phyloP scores from a whole-genome alignment of 2,113 vertebrate genomes.

The Vidua macroura region DNA sequence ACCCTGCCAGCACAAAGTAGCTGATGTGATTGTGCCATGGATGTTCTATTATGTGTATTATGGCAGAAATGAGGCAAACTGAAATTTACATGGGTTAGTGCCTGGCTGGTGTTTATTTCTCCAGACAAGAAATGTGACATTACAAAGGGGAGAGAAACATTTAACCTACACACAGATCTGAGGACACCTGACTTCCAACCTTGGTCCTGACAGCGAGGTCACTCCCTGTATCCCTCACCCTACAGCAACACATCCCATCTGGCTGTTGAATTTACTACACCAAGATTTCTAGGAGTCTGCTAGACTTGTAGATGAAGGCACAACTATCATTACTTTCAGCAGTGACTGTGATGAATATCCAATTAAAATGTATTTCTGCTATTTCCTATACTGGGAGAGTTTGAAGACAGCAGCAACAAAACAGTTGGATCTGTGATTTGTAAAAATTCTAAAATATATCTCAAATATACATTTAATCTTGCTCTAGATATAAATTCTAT shows the following conservation, averaged over 20 bases:
- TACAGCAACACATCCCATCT: neutral
- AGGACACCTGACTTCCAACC: neutral
- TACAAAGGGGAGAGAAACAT: neutral
- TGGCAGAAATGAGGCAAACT: neutral
- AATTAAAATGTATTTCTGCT: neutral
- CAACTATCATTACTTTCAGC: neutral
- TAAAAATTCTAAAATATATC: neutral
- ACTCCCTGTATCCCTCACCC: neutral
- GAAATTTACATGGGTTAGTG: neutral
- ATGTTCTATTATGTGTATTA: neutral
- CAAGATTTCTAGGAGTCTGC: neutral
- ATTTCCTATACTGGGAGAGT: neutral
- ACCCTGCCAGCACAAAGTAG: neutral
- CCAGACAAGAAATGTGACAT: neutral
- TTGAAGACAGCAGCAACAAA: neutral
- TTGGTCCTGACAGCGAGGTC: neutral
- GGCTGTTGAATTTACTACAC: neutral
- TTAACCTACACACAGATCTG: neutral
- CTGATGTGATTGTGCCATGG: rapidly evolving
- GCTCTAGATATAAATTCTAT: neutral
- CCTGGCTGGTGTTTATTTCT: neutral
- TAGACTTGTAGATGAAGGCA: neutral
- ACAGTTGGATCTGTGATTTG: neutral
- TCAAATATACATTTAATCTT: neutral
- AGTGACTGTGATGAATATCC: neutral